phyloP scores from a whole-genome alignment of 1,140 invertebrate genomes.

The Chelonus insularis region DNA sequence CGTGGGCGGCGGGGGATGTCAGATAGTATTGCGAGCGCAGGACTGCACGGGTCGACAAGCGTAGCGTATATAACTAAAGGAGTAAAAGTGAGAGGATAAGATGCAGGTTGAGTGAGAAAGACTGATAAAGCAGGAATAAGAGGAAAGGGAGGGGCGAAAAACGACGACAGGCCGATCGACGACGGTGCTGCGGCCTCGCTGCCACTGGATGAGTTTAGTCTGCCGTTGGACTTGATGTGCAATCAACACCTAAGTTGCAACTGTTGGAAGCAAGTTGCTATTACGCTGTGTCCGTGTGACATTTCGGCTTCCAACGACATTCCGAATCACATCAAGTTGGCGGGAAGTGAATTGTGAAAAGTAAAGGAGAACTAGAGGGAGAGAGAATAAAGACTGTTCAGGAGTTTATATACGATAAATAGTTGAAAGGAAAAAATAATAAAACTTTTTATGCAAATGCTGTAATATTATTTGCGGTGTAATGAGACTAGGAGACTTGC shows the following conservation, averaged over 20 bases:
- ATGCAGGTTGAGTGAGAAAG: not conserved
- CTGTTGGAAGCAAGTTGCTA: not conserved
- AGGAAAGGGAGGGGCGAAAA: constrained; percentile 28
- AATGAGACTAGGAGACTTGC: not conserved
- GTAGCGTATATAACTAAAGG: not conserved
- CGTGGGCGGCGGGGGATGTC: constrained; percentile 25
- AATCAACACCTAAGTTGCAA: constrained; percentile 21
- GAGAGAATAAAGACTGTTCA: too few relatives aligned
- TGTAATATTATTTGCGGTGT: too few relatives aligned
- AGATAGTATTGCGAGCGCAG: constrained; percentile 15
- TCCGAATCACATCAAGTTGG: not conserved
- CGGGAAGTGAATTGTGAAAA: not conserved
- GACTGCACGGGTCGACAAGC: constrained; percentile 15
- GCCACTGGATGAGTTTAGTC: constrained; percentile 52
- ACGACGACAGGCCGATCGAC: constrained; percentile 28
- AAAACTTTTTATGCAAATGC: too few relatives aligned
- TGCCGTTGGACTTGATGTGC: constrained; percentile 49
- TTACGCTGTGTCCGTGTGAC: constrained; percentile 16
- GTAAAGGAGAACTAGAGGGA: too few relatives aligned
- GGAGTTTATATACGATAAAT: too few relatives aligned
- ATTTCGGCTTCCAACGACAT: constrained; percentile 12
- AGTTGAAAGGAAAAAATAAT: too few relatives aligned
- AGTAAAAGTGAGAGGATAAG: not conserved
- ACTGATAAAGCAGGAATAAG: constrained; percentile 15
- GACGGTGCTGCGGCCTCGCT: constrained; percentile 53